Percentiles rank a stretch among this genome's conserved stretches.
phyloP scores from a whole-genome alignment of 92 coral and sea anemone genomes.

The Meandrina meandrites region DNA sequence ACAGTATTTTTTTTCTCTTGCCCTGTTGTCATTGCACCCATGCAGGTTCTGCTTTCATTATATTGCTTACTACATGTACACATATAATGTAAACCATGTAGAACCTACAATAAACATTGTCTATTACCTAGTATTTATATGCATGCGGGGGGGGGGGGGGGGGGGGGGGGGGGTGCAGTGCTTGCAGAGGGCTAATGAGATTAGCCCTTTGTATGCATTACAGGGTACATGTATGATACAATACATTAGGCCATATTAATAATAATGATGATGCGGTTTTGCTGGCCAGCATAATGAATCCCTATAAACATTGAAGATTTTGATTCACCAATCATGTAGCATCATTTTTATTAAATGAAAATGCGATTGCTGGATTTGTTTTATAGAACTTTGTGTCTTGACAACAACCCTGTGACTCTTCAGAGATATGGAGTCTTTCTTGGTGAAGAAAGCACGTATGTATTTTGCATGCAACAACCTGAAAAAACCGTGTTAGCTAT shows the following conservation, averaged over 20 bases:
- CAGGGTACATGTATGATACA: neutral
- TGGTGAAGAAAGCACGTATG: conserved; percentile 97
- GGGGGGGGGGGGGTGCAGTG: neutral
- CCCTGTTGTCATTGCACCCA: neutral
- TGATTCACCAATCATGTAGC: too few species aligned
- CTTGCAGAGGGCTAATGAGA: neutral
- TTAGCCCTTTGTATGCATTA: neutral
- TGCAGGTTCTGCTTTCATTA: too few species aligned
- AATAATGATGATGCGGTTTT: too few species aligned
- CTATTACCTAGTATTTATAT: neutral
- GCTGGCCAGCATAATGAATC: too few species aligned
- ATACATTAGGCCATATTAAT: too few species aligned
- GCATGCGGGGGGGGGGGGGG: neutral
- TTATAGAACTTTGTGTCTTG: conserved; percentile 81
- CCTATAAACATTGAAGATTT: neutral
- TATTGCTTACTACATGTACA: neutral
- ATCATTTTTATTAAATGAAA: too few species aligned
- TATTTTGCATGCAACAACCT: neutral
- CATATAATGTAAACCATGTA: neutral
- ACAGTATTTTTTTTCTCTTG: neutral
- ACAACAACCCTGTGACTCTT: conserved; percentile 86
- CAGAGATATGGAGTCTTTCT: conserved; percentile 91
- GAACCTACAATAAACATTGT: neutral
- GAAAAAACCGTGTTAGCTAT: too few species aligned
- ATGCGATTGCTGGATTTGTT: neutral